These are phyloP conservation scores for Paramormyrops kingsleyae DNA, from an alignment of 2,113 vertebrate species.

Conservation along the genomic window DNA sequence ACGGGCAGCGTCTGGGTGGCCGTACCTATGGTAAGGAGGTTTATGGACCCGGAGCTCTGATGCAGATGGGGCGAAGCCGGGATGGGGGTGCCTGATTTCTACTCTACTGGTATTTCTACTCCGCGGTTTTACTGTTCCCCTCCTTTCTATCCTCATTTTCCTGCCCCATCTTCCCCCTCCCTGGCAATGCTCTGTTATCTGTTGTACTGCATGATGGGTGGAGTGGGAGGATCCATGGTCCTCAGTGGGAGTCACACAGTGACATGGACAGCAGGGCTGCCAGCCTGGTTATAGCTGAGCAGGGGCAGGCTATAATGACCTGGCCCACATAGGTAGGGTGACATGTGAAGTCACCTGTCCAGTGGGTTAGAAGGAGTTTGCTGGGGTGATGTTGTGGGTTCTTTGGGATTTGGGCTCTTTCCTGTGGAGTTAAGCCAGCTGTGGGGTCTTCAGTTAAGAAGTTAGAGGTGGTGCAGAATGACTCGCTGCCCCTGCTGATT, in stretches of 20 bases:
- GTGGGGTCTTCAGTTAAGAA: background rate
- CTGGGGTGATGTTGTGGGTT: background rate
- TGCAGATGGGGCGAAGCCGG: background rate
- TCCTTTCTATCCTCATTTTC: background rate
- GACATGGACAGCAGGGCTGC: background rate
- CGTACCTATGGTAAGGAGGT: background rate
- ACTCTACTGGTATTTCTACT: background rate
- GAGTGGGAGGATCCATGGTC: background rate
- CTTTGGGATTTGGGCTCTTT: background rate
- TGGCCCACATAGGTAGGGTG: background rate
- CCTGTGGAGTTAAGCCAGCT: background rate
- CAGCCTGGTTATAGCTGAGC: background rate
- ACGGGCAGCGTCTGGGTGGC: rapidly evolving
- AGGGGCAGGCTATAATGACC: background rate
- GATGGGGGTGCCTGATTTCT: background rate
- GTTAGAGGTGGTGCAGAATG: background rate
- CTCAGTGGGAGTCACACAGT: background rate
- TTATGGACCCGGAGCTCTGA: background rate
- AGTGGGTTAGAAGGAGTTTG: background rate
- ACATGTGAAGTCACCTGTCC: background rate
- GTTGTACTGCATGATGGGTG: background rate
- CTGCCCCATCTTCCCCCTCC: background rate
- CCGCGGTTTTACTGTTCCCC: background rate
- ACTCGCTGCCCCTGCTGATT: background rate
- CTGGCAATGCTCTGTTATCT: background rate